Percentiles rank a stretch among this genome's conserved stretches.
These are phyloP conservation scores for Galendromus occidentalis DNA, from an alignment of 1,140 invertebrate species.

Conservation along the genomic window DNA sequence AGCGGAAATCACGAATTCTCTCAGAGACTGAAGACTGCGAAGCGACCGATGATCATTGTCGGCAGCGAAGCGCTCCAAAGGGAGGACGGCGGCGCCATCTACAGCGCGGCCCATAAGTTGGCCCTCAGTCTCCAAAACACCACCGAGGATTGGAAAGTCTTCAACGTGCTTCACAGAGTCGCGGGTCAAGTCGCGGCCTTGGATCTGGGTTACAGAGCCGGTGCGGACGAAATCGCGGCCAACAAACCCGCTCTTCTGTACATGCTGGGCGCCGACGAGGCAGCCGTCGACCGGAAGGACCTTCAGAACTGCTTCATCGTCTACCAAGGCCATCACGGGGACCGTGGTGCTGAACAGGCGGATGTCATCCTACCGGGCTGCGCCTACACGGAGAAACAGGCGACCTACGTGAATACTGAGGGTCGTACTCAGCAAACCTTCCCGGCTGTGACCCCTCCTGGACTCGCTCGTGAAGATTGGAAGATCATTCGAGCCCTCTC, in stretches of 20 bases:
- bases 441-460: constrained; percentile 74
- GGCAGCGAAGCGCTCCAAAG: constrained; percentile 62
- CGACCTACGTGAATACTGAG: constrained; percentile 90
- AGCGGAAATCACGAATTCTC: constrained; percentile 46
- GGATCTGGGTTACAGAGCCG: constrained; percentile 76
- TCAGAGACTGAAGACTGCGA: constrained; percentile 48
- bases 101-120: constrained; percentile 50
- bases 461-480: constrained; percentile 88
- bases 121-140: constrained; percentile 28
- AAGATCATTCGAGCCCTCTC: constrained; percentile 82
- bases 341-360: constrained; percentile 71
- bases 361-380: constrained; percentile 84
- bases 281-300: constrained; percentile 49
- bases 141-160: constrained; percentile 39
- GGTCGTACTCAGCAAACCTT: constrained; percentile 84
- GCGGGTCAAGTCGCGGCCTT: constrained; percentile 74
- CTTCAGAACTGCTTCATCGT: constrained; percentile 64
- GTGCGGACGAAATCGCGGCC: constrained; percentile 43
- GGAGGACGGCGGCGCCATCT: constrained; percentile 51
- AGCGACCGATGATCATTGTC: constrained; percentile 74
- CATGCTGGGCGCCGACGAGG: constrained; percentile 78
- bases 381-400: constrained; percentile 97
- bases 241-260: constrained; percentile 45
- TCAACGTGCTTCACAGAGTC: constrained; percentile 27
- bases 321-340: constrained; percentile 95